A percentile compares a stretch with the other conserved stretches of the same genome.
Evolutionary conservation across 1,140 invertebrate species (phyloP).

Genomic region (Polypedilum vanderplanki): DNA sequence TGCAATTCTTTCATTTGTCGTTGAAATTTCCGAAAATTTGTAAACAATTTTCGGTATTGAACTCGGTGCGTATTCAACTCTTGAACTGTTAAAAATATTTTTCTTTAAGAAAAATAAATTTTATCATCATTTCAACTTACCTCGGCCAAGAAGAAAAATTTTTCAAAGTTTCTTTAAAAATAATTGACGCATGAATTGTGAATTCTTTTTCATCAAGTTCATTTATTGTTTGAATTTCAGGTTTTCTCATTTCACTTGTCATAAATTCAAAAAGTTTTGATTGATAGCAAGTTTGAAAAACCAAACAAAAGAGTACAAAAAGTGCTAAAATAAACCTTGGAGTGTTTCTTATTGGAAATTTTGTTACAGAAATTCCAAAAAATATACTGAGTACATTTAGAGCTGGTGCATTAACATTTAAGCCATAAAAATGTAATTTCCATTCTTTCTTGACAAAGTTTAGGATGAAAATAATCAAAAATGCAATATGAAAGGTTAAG

Average conservation of each 20-base stretch:
- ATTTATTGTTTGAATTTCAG: not conserved
- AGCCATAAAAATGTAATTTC: not conserved
- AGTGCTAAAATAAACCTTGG: not conserved
- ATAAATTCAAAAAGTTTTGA: not conserved
- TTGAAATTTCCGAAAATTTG: no score
- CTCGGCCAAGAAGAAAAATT: not conserved
- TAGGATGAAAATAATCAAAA: not conserved
- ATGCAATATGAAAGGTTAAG: not conserved
- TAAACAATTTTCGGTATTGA: no score
- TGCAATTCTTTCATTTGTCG: no score
- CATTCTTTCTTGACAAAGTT: not conserved
- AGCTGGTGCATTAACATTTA: not conserved
- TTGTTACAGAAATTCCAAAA: not conserved
- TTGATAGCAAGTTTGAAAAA: not conserved
- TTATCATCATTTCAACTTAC: no score
- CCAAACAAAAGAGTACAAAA: not conserved
- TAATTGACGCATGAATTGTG: not conserved
- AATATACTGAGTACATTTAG: not conserved
- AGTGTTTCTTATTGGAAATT: not conserved
- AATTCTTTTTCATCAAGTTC: not conserved
- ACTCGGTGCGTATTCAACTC: no score
- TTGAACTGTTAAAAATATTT: no score
- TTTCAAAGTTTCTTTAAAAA: not conserved
- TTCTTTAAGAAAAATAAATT: no score
- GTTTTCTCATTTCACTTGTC: not conserved